These are phyloP conservation scores for Ischnura elegans DNA, from an alignment of 2,888 invertebrate species.

Conservation along the genomic window DNA sequence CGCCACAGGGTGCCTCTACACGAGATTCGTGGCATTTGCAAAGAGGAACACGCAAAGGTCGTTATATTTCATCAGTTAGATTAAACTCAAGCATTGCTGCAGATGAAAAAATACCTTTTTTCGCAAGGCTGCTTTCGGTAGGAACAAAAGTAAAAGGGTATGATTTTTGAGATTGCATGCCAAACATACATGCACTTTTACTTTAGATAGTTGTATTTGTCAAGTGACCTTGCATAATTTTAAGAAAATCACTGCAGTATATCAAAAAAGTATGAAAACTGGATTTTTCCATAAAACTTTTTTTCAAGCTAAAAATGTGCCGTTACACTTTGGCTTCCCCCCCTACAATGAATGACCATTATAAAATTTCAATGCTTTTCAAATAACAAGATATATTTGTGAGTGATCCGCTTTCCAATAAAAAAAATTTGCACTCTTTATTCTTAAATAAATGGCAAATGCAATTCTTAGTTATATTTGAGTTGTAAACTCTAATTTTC, in stretches of 20 bases:
- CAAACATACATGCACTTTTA: neutral
- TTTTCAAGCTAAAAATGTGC: too few species aligned
- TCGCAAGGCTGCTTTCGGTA: neutral
- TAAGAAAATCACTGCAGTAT: neutral
- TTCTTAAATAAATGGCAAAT: too few species aligned
- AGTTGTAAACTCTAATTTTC: too few species aligned
- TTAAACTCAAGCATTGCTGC: neutral
- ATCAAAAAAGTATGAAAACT: too few species aligned
- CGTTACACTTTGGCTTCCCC: too few species aligned
- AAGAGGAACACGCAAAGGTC: conserved; percentile 27
- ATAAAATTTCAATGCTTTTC: too few species aligned
- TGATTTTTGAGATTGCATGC: neutral
- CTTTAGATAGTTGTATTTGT: neutral
- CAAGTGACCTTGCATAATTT: neutral
- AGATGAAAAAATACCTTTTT: neutral
- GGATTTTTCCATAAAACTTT: too few species aligned
- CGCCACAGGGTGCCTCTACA: conserved; percentile 3
- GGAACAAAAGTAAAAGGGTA: neutral
- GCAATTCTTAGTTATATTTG: too few species aligned
- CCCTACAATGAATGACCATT: too few species aligned
- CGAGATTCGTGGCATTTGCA: conserved; percentile 18
- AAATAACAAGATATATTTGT: too few species aligned
- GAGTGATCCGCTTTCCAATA: too few species aligned
- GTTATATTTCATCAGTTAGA: conserved; percentile 7
- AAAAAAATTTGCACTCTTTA: too few species aligned